Evolutionary conservation across 2,888 invertebrate species (phyloP), one percentile per base, ranked within the genome.

Genomic region (Caenorhabditis sinica): DNA sequence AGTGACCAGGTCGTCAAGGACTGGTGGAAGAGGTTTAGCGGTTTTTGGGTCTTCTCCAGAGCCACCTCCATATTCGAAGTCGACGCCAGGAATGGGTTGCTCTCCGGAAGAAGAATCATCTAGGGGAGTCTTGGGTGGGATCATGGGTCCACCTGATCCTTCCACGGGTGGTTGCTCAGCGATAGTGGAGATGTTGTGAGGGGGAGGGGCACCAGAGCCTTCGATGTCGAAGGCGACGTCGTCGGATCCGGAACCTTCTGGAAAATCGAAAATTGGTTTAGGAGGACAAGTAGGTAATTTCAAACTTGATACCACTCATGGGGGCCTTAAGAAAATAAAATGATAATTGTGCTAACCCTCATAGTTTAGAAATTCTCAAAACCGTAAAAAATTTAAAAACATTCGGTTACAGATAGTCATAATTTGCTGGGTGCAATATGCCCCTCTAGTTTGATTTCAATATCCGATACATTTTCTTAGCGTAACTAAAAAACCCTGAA

Each of bases 1-100:
- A 11, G 79, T 71, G 6, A 30, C 65, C 23, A 71, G 9, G 17
- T 43, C 58, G 6, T 77, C 79, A 3, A 63, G 11, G 11, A 65
- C 8, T 17, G 63, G 60, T 11, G 60, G 56, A 23, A 68, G 36
- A 3, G 53, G 68, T 17, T 68, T 51, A 17, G 33, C 51, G 36
- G 53, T 68, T 53, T 20, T 8, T 2, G 51, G 68, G n/a, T 3
- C 15, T 17, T 51, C 51, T 43, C 43, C 63, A 5, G 63, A 63
- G 0, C 66, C 49, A 3, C 0, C 61, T 8, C 49, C 65, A 49
- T 49, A 17, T n/a, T 53, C 25, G n/a, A 53, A 23, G 1, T 23
- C 53, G 2, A n/a, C 17, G 4, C 23, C 53, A 8, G 20, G 2
- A 25, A n/a, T 25, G 9, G 53, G 53, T 9, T 15, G 23, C 2